Conservation (phyloP, 2,888 invertebrate genomes). For the Agelastica alni region DNA sequence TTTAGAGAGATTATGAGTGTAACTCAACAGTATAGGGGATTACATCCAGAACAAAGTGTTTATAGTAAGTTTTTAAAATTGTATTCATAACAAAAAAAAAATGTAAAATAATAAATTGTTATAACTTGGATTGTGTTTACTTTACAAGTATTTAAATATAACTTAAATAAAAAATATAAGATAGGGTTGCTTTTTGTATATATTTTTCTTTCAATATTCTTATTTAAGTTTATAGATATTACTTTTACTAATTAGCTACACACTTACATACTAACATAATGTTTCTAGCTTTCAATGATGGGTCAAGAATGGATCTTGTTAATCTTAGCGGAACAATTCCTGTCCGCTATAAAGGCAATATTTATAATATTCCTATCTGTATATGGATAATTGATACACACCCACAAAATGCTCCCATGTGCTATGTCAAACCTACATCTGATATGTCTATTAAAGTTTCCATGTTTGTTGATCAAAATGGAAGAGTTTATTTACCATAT, state of each 20-base stretch:
- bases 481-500: conserved; percentile 95
- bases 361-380: conserved; percentile 95
- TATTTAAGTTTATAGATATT: too few relatives aligned
- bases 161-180: too few relatives aligned
- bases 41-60: conserved; percentile 67
- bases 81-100: too few relatives aligned
- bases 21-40: conserved; percentile 67
- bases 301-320: conserved; percentile 76
- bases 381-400: conserved; percentile 97
- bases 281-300: conserved; percentile 83
- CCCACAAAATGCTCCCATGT: conserved; percentile 94
- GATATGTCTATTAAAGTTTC: conserved; percentile 97
- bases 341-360: conserved; percentile 82
- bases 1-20: conserved; percentile 69
- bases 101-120: too few relatives aligned
- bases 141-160: too few relatives aligned
- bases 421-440: conserved; percentile 90
- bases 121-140: too few relatives aligned
- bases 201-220: too few relatives aligned
- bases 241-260: too few relatives aligned
- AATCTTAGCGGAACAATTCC: conserved; percentile 92
- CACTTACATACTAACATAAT: too few relatives aligned
- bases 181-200: too few relatives aligned
- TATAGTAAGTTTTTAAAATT: conserved; percentile 69
- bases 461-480: conserved; percentile 91